Evolutionary conservation across 2,797 vertebrate genomes (phyloP).

Genomic region (Poeciliopsis paucimaculata): DNA sequence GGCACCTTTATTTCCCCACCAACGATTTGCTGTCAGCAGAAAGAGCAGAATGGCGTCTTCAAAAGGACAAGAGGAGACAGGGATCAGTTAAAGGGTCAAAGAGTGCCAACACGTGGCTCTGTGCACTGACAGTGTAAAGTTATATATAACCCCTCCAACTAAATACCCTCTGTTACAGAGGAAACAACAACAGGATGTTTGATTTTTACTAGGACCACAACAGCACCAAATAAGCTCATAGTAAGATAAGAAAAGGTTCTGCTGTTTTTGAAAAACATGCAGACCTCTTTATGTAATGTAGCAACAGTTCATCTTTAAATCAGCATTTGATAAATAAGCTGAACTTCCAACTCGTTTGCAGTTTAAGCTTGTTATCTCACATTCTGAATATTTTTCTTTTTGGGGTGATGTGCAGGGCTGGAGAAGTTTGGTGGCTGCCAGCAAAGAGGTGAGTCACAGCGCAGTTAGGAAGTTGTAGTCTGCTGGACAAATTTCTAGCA

Average conservation of each 20-base stretch:
- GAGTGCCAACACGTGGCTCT: not conserved
- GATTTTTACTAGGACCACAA: constrained; percentile 1
- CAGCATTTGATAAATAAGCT: constrained; percentile 41
- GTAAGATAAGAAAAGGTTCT: not conserved
- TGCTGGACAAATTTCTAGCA: constrained; percentile 41
- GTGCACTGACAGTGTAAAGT: constrained; percentile 1
- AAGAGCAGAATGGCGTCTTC: constrained; percentile 42
- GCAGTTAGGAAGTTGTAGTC: constrained; percentile 62
- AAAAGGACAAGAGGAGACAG: constrained; percentile 44
- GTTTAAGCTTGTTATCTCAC: constrained; percentile 51
- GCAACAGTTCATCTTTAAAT: constrained; percentile 34
- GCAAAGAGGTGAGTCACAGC: constrained; percentile 67
- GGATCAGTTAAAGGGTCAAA: constrained; percentile 36
- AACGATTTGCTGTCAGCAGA: constrained; percentile 71
- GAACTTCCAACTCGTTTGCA: constrained; percentile 28
- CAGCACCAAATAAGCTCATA: not conserved
- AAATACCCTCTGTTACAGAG: not conserved
- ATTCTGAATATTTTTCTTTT: constrained; percentile 30
- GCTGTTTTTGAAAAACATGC: constrained; percentile 2
- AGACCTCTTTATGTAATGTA: not conserved
- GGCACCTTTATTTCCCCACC: constrained; percentile 58
- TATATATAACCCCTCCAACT: constrained; percentile 12
- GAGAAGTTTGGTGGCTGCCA: constrained; percentile 31
- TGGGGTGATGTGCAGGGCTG: not conserved
- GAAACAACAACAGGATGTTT: not conserved